Base-by-base conservation (phyloP, 2,888 invertebrate species). In the Phyllotreta striolata region DNA sequence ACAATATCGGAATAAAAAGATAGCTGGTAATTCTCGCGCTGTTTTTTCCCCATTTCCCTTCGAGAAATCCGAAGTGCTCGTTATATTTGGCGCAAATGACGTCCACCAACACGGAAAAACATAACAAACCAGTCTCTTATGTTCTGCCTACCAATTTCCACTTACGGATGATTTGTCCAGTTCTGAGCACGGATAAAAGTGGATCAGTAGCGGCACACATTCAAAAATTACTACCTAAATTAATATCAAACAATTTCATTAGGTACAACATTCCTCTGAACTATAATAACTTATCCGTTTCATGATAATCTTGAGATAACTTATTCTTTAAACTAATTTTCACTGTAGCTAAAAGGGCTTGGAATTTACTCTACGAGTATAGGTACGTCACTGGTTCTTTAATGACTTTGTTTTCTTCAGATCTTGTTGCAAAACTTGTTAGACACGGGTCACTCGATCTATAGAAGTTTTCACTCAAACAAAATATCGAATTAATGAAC, bases 141-240 rank as follows among this genome's bases (percentile, higher is more conserved):
- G 60, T 63, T 55, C 44, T 13, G 43, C 41, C 10, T 51, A 60
- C 60, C 56, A 58, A 57, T 62, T 61, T 65, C 63, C 66, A 63
- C 60, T 66, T 67, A 67, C 61, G 51, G 13, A 7, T 12, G 56
- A 63, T 58, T 56, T 63, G 65, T 63, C 63, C 67, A 61, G 60
- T 55, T 60, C 54, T 56, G 49, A 37, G 58, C 55, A 56, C 39
- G 34, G 10, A 9, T n/a, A 37, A 49, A 37, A 37, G 49, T 49
- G 35, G 35, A 49, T 1, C 49, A 49, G 34, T 35, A n/a, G 49
- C 49, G 49, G 9, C n/a, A n/a, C 10, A n/a, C n/a, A n/a, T n/a
- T n/a, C n/a, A n/a, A n/a, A n/a, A n/a, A n/a, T n/a, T 10, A 40
- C 3, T 6, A 40, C 41, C 41, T 24, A 24, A 24, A 24, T 24